Evolutionary conservation across 2,888 invertebrate species (phyloP).

Genomic region (Cryptus armator): DNA sequence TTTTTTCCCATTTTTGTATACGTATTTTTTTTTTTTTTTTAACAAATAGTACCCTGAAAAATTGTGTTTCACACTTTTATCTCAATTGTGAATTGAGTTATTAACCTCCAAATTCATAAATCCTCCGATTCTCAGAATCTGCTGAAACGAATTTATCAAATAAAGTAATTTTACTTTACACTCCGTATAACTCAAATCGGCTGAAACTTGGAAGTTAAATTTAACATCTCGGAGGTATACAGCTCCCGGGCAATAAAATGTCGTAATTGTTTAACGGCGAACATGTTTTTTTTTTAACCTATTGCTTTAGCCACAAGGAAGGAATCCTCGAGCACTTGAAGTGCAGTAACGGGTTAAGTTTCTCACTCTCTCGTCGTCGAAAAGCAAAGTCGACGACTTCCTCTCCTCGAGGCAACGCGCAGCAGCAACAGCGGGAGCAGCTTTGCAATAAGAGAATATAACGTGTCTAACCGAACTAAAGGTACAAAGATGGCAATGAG

Average conservation of each 20-base stretch:
- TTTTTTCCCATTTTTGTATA: no score
- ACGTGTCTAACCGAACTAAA: conserved; percentile 44
- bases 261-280: conserved; percentile 36
- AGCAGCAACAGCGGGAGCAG: conserved; percentile 10
- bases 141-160: neutral
- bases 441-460: conserved; percentile 47
- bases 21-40: no score
- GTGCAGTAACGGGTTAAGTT: conserved; percentile 31
- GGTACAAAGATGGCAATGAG: conserved; percentile 20
- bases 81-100: neutral
- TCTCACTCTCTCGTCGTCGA: conserved; percentile 18
- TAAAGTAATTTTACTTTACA: neutral
- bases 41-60: no score
- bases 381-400: conserved; percentile 44
- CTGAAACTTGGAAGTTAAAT: neutral
- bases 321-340: neutral
- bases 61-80: neutral
- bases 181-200: neutral
- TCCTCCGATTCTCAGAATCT: neutral
- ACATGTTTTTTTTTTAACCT: conserved; percentile 13
- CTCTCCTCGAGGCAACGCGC: conserved; percentile 9
- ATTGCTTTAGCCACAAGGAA: neutral
- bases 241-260: conserved; percentile 23
- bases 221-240: neutral
- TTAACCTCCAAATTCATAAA: neutral